Conservation (phyloP, 2,797 vertebrate genomes). For the Cuniculus paca region DNA sequence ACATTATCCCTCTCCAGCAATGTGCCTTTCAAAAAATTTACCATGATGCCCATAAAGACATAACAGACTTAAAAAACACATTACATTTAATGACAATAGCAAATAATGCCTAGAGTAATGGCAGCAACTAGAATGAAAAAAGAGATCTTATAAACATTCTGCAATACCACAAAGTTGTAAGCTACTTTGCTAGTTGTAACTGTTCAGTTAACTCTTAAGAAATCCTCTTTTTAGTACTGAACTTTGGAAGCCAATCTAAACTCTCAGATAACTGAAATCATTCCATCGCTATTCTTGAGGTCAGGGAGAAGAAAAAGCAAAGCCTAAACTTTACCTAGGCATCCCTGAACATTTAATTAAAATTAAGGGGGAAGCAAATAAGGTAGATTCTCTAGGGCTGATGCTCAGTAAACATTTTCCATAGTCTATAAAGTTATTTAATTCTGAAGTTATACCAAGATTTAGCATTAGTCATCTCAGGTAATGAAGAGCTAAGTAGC, state of each 20-base stretch:
- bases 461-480: not conserved
- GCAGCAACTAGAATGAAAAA: conserved; percentile 29
- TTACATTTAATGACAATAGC: conserved; percentile 16
- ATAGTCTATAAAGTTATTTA: conserved; percentile 52
- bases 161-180: not conserved
- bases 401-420: not conserved
- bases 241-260: conserved; percentile 49
- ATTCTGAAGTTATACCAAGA: conserved; percentile 51
- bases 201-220: conserved; percentile 32
- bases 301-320: not conserved
- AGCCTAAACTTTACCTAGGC: conserved; percentile 21
- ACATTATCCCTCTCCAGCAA: not conserved
- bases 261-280: conserved; percentile 44
- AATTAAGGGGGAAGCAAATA: not conserved
- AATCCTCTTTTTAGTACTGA: conserved; percentile 1
- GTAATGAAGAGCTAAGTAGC: conserved; percentile 38
- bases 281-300: not conserved
- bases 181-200: conserved; percentile 9
- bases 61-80: not conserved
- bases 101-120: not conserved
- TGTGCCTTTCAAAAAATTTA: not conserved
- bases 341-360: conserved; percentile 34
- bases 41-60: not conserved
- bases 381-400: not conserved
- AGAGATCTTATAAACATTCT: not conserved